Conservation (phyloP, 2,797 vertebrate genomes). For the Masticophis lateralis region DNA sequence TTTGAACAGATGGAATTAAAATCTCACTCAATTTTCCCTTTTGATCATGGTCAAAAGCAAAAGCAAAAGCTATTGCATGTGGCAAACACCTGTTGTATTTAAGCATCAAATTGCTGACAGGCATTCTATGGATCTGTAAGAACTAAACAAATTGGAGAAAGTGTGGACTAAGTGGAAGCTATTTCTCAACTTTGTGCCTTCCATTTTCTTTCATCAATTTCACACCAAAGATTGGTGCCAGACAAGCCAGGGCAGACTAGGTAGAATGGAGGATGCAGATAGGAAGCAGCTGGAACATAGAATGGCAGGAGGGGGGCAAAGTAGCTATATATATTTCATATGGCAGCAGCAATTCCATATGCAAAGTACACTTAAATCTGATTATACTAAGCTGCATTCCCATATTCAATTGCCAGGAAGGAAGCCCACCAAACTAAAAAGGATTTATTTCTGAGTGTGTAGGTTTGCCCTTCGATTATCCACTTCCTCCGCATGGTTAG, state of each 20-base stretch:
- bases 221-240: constrained; percentile 5
- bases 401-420: not conserved
- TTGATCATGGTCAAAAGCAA: constrained; percentile 15
- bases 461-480: not conserved
- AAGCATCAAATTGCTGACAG: not conserved
- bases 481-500: not conserved
- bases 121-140: not conserved
- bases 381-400: not conserved
- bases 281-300: constrained; percentile 3
- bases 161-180: constrained; percentile 21
- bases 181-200: constrained; percentile 15
- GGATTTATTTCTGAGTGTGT: not conserved
- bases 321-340: constrained; percentile 3
- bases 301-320: not conserved
- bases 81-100: constrained; percentile 5
- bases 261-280: not conserved
- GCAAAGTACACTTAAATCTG: not conserved
- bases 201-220: constrained; percentile 34
- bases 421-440: not conserved
- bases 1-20: constrained; percentile 24
- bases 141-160: constrained; percentile 24
- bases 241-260: not conserved
- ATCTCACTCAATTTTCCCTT: not conserved
- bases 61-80: constrained; percentile 20
- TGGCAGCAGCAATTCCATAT: not conserved